Percentiles rank a stretch among this genome's conserved stretches.
phyloP scores from a whole-genome alignment of 2,113 vertebrate genomes.

The Ciconia boyciana region DNA sequence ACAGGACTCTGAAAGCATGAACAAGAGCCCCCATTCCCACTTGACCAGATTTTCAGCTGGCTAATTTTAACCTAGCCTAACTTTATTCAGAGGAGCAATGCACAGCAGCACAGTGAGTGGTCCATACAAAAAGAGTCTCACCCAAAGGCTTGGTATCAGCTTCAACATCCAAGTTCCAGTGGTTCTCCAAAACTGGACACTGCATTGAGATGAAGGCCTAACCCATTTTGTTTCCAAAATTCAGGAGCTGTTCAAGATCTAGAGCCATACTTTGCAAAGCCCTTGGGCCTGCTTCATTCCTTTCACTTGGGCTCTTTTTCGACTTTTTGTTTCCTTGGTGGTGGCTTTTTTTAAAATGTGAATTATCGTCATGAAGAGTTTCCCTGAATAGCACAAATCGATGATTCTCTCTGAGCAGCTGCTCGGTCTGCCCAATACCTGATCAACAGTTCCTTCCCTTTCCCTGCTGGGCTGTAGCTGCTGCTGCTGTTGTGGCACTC shows the following conservation, averaged over 20 bases:
- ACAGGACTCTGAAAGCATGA: not conserved
- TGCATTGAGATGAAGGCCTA: not conserved
- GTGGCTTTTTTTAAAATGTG: not conserved
- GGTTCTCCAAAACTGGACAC: not conserved
- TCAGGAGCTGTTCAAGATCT: not conserved
- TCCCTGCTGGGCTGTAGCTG: not conserved
- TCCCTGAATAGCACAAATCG: not conserved
- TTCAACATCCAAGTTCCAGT: not conserved
- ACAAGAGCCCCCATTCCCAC: not conserved
- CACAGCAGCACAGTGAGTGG: not conserved
- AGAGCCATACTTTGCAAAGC: not conserved
- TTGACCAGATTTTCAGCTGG: not conserved
- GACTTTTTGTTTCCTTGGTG: not conserved
- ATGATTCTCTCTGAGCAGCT: not conserved
- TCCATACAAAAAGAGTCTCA: not conserved
- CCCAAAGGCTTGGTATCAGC: not conserved
- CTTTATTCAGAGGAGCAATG: not conserved
- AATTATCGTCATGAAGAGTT: not conserved
- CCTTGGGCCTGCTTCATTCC: not conserved
- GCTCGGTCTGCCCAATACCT: not conserved
- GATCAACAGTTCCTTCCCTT: not conserved
- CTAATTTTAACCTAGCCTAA: not conserved
- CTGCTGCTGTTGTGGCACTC: not conserved
- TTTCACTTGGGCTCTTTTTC: not conserved
- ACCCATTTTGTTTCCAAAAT: not conserved